A percentile compares a stretch with the other conserved stretches of the same genome.
phyloP scores from a whole-genome alignment of 2,888 invertebrate genomes.

The Ennomos erosarius region DNA sequence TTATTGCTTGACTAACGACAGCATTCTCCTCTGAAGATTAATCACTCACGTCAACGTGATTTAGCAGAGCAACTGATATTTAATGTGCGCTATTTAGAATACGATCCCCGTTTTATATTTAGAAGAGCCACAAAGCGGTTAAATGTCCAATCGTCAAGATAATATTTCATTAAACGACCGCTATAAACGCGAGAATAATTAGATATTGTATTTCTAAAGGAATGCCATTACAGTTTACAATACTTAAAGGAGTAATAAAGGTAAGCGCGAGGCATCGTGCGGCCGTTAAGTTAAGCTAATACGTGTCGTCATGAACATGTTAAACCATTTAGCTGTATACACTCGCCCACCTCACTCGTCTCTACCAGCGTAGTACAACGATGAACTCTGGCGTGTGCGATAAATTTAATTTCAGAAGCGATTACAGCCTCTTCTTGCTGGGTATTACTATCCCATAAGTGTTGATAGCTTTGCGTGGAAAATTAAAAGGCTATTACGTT shows the following conservation, averaged over 20 bases:
- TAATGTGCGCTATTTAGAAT: constrained; percentile 80
- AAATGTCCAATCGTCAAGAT: constrained; percentile 67
- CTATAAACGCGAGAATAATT: constrained; percentile 52
- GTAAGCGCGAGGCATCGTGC: constrained; percentile 36
- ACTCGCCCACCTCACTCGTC: constrained; percentile 47
- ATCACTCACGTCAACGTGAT: constrained; percentile 82
- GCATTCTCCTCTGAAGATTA: constrained; percentile 81
- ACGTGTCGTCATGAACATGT: constrained; percentile 48
- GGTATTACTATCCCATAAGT: constrained; percentile 59
- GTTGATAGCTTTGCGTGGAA: constrained; percentile 70
- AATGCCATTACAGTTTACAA: constrained; percentile 43
- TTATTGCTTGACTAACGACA: constrained; percentile 83
- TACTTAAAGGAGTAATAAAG: constrained; percentile 43
- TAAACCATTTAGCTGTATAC: constrained; percentile 47
- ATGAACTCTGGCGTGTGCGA: constrained; percentile 33
- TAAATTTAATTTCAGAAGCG: constrained; percentile 59
- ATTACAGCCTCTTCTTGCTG: constrained; percentile 62
- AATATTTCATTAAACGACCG: constrained; percentile 57
- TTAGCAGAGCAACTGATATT: constrained; percentile 83
- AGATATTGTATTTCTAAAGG: constrained; percentile 49
- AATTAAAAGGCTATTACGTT: constrained; percentile 80
- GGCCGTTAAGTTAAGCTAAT: constrained; percentile 47
- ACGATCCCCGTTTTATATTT: constrained; percentile 75
- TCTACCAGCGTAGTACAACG: constrained; percentile 43
- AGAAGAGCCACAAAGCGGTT: constrained; percentile 68